Percentiles rank a stretch among this genome's conserved stretches.
Evolutionary conservation across 2,797 vertebrate genomes (phyloP).

Genomic region (Semaprochilodus insignis): DNA sequence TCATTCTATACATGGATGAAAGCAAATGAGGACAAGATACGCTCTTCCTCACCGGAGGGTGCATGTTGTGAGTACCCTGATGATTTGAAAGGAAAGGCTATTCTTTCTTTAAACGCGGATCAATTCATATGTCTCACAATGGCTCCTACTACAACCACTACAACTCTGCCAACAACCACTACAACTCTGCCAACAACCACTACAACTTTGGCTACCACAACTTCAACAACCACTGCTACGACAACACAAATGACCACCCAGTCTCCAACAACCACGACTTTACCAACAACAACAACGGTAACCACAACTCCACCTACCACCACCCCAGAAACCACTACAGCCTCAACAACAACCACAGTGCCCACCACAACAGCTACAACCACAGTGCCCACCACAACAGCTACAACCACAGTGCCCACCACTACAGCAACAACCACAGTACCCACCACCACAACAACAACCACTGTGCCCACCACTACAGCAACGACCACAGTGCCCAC

Average conservation of each 20-base stretch:
- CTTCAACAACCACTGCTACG: slow-evolving; percentile 6
- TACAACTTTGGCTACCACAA: slow-evolving; percentile 27
- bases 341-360: slow-evolving; percentile 11
- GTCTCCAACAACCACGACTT: slow-evolving; percentile 1
- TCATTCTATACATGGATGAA: slow-evolving; percentile 74
- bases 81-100: slow-evolving; percentile 62
- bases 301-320: not conserved
- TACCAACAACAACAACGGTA: not conserved
- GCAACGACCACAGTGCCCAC: slow-evolving; percentile 1
- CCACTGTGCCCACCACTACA: slow-evolving; percentile 19
- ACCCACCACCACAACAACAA: slow-evolving; percentile 11
- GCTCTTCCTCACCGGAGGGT: slow-evolving; percentile 36
- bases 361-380: not conserved
- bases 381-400: not conserved
- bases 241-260: slow-evolving; percentile 16
- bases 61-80: slow-evolving; percentile 73
- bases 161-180: not conserved
- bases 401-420: not conserved
- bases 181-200: slow-evolving; percentile 38
- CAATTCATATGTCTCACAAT: slow-evolving; percentile 75
- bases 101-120: slow-evolving; percentile 64
- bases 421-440: slow-evolving; percentile 1
- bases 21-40: slow-evolving; percentile 62
- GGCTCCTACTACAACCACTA: slow-evolving; percentile 30
- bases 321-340: not conserved